Evolutionary conservation across 2,113 vertebrate species (phyloP).

Genomic region (Strix uralensis): DNA sequence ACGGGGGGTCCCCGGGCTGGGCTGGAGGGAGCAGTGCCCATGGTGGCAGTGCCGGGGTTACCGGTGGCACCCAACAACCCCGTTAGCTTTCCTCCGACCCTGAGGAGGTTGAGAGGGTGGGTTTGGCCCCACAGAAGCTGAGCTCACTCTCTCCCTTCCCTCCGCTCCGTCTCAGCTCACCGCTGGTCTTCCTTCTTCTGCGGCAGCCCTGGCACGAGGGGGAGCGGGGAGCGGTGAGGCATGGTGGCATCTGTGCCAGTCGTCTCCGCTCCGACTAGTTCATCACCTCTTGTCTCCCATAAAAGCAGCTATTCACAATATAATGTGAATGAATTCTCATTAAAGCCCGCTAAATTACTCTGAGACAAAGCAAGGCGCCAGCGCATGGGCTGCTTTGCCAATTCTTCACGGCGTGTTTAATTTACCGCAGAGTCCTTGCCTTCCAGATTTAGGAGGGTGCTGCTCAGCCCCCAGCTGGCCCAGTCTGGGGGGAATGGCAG

Average conservation of each 20-base stretch:
- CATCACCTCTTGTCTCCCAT: constrained; percentile 18
- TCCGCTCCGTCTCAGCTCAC: neutral
- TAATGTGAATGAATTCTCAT: constrained; percentile 26
- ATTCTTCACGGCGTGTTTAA: neutral
- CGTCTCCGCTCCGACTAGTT: neutral
- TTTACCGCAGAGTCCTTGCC: neutral
- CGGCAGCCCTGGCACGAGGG: neutral
- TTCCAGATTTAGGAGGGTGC: neutral
- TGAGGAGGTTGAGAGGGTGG: too few species aligned
- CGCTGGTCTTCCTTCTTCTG: neutral
- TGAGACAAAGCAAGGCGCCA: constrained; percentile 8
- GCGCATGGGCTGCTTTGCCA: neutral
- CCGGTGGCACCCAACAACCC: neutral
- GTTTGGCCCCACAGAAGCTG: neutral
- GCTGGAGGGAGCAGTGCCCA: too few species aligned
- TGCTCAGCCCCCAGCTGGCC: neutral
- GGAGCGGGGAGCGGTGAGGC: neutral
- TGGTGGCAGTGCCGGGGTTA: neutral
- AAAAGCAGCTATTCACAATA: neutral
- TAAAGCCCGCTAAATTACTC: constrained; percentile 44
- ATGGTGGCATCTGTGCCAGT: neutral
- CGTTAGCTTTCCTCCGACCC: fast-evolving
- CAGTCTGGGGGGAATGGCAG: fast-evolving
- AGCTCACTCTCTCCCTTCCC: neutral
- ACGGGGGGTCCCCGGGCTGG: neutral